A percentile compares a stretch with the other conserved stretches of the same genome.
Conservation (phyloP, 1,140 invertebrate species). For the Microvelia longipes region DNA sequence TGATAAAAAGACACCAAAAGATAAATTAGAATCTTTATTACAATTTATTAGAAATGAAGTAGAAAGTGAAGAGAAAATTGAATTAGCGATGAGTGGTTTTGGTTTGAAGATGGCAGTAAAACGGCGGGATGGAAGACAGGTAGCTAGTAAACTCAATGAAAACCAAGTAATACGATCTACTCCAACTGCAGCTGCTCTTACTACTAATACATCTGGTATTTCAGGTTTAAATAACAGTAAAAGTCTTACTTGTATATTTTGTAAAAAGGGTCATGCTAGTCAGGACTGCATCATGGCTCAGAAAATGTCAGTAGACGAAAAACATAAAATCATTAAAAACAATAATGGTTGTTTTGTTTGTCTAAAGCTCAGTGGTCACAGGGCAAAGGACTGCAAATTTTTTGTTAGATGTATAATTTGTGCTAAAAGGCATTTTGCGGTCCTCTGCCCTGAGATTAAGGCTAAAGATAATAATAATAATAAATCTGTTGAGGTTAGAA, state of each 20-base stretch:
- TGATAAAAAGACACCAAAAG: background rate
- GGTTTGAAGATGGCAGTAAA: background rate
- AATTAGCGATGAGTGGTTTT: background rate
- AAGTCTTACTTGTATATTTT: background rate
- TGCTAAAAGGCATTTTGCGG: background rate
- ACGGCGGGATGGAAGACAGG: no score
- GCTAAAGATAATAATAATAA: background rate
- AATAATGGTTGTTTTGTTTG: background rate
- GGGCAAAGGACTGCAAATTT: background rate
- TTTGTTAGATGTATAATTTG: background rate
- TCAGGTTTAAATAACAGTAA: background rate
- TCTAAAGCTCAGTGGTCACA: background rate
- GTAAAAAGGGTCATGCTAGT: background rate
- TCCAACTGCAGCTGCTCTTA: background rate
- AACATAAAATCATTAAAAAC: background rate
- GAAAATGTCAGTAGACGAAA: background rate
- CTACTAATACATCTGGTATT: background rate
- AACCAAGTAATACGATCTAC: background rate
- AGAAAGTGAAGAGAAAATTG: background rate
- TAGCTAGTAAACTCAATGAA: background rate
- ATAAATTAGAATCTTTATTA: background rate
- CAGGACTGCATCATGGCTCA: background rate
- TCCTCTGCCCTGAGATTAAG: background rate
- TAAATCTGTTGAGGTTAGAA: background rate
- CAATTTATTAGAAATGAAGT: background rate